Evolutionary conservation across 1,140 invertebrate genomes (phyloP).

Genomic region (Calosoma granatense): DNA sequence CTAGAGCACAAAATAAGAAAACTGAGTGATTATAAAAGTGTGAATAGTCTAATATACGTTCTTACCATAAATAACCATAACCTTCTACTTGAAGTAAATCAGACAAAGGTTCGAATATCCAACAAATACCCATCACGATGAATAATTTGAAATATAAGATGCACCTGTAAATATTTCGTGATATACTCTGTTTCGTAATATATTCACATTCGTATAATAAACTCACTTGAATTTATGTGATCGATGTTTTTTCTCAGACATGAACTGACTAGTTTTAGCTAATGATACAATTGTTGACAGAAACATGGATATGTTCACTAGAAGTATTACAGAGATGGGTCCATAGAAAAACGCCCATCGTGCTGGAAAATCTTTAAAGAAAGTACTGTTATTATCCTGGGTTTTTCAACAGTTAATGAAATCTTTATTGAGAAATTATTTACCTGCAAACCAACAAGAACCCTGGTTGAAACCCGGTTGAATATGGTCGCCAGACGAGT

Average conservation of each 20-base stretch:
- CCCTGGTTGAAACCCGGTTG: conserved; percentile 45
- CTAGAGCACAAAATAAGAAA: no score
- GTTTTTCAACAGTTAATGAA: no score
- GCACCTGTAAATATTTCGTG: conserved; percentile 41
- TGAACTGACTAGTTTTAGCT: conserved; percentile 40
- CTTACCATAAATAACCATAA: conserved; percentile 22
- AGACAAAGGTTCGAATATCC: conserved; percentile 56
- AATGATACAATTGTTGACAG: conserved; percentile 42
- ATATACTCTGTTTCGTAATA: no score
- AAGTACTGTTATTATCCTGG: conserved; percentile 10
- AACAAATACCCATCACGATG: conserved; percentile 60
- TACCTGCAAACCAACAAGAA: conserved; percentile 53
- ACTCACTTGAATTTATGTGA: conserved; percentile 46
- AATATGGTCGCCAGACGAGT: conserved; percentile 38
- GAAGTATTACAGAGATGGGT: conserved; percentile 44
- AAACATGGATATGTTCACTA: conserved; percentile 46
- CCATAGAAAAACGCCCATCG: conserved; percentile 56
- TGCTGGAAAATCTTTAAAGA: conserved; percentile 38
- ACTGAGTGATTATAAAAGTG: no score
- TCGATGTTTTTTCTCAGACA: conserved; percentile 40
- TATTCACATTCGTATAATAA: neutral
- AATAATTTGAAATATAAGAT: conserved; percentile 56
- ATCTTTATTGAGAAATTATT: no score
- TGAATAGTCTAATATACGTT: conserved; percentile 5
- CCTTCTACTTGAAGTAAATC: conserved; percentile 21